Conservation (phyloP, 2,113 vertebrate species). For the Chroicocephalus ridibundus region DNA sequence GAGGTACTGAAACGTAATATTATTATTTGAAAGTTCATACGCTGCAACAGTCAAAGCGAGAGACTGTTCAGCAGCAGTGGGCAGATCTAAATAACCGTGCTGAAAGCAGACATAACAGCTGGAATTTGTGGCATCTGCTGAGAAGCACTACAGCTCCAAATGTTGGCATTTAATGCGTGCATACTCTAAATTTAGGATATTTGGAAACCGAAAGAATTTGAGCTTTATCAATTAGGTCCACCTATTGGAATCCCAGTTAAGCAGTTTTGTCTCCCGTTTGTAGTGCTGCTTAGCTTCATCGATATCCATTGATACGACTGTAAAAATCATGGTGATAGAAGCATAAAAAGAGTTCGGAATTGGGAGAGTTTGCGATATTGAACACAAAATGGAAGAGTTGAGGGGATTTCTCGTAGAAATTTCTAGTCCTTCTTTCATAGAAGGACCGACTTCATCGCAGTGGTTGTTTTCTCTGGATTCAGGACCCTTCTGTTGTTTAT, state of each 20-base stretch:
- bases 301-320: background rate
- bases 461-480: background rate
- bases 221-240: background rate
- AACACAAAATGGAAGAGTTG: background rate
- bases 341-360: background rate
- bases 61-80: background rate
- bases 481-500: background rate
- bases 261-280: background rate
- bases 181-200: background rate
- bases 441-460: background rate
- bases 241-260: background rate
- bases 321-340: background rate
- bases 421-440: background rate
- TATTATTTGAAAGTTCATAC: background rate
- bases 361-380: background rate
- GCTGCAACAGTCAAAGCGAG: background rate
- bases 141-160: background rate
- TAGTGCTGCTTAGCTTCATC: background rate
- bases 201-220: background rate
- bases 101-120: background rate
- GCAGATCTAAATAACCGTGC: background rate
- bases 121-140: slow-evolving; percentile 6
- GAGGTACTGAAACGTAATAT: background rate
- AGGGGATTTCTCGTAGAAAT: background rate
- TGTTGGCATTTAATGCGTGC: background rate